Percentiles rank a stretch among this genome's conserved stretches.
Conservation (phyloP, 2,888 invertebrate species). For the Euproctis similis region DNA sequence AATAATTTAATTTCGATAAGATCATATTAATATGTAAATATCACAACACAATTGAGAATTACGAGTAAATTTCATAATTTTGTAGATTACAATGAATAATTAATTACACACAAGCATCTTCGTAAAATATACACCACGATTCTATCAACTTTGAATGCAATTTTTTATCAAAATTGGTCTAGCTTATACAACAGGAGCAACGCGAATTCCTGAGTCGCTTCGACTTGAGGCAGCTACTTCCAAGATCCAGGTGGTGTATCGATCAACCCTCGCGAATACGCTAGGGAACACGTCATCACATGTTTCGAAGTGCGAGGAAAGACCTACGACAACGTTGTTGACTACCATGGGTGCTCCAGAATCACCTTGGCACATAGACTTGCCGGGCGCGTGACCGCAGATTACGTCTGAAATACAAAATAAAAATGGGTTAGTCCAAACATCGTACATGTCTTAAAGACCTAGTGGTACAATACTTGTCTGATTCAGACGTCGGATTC, state of each 20-base stretch:
- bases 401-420: conserved; percentile 30
- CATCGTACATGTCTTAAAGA: too few species aligned
- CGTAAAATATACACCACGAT: too few species aligned
- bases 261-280: conserved; percentile 40
- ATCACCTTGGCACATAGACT: conserved; percentile 44
- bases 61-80: too few species aligned
- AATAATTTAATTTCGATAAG: too few species aligned
- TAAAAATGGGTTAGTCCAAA: too few species aligned
- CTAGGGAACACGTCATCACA: conserved; percentile 35
- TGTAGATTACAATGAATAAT: too few species aligned
- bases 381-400: conserved; percentile 32
- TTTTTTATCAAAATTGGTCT: neutral
- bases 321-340: conserved; percentile 30
- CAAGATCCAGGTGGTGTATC: conserved; percentile 44
- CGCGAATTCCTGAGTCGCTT: conserved; percentile 8
- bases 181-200: conserved; percentile 8
- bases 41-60: too few species aligned
- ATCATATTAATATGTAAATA: too few species aligned
- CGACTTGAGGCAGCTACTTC: conserved; percentile 23
- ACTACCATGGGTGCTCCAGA: conserved; percentile 47
- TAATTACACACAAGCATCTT: too few species aligned
- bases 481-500: too few species aligned
- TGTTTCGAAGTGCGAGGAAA: conserved; percentile 29
- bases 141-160: too few species aligned
- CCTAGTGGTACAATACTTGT: too few species aligned